Conservation (phyloP, 2,113 vertebrate genomes). For the Setophaga coronata region DNA sequence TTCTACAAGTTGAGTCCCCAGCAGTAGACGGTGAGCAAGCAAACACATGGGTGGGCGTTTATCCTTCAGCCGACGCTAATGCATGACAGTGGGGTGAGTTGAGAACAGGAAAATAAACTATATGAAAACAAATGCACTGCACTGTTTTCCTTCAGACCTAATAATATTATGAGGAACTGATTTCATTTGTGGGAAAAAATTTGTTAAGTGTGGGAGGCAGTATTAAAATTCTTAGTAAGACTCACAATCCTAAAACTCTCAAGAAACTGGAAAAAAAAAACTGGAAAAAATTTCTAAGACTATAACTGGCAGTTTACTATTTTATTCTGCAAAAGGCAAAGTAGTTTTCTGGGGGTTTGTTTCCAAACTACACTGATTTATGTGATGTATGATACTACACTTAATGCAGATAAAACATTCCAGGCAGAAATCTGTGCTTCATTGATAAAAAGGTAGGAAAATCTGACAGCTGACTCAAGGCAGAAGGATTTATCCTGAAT, state of each 20-base stretch:
- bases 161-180: neutral
- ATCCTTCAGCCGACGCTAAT: neutral
- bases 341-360: fast-evolving
- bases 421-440: neutral
- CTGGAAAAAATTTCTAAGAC: neutral
- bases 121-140: neutral
- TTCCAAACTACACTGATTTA: neutral
- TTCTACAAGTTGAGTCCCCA: neutral
- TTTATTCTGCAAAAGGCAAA: neutral
- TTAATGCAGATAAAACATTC: neutral
- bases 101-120: neutral
- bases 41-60: fast-evolving
- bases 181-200: neutral
- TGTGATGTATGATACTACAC: neutral
- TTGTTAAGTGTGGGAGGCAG: neutral
- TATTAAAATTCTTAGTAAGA: neutral
- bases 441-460: neutral
- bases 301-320: neutral
- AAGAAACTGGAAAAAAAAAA: neutral
- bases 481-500: neutral
- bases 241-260: neutral
- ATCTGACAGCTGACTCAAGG: neutral
- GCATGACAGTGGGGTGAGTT: neutral
- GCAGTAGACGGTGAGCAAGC: fast-evolving
- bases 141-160: neutral